Conservation (phyloP, 2,888 invertebrate genomes). For the Tolmerus cingulatus region DNA sequence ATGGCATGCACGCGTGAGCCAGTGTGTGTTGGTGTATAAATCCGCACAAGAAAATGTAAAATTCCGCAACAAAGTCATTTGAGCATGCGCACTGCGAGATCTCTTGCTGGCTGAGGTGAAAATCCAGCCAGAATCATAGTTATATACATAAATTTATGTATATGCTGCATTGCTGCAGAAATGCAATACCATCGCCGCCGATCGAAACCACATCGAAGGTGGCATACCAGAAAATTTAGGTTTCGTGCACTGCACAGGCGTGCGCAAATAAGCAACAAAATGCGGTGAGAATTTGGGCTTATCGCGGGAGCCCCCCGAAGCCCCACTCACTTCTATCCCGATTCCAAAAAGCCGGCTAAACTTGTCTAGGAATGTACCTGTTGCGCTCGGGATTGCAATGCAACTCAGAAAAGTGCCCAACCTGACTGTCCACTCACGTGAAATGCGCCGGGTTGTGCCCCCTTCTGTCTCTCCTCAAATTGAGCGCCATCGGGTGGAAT, state of each 20-base stretch:
- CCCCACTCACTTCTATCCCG: neutral
- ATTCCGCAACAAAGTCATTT: constrained; percentile 25
- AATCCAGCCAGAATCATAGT: neutral
- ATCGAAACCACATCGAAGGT: neutral
- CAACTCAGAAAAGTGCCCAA: neutral
- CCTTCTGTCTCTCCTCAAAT: neutral
- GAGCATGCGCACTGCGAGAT: constrained; percentile 30
- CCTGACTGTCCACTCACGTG: constrained; percentile 30
- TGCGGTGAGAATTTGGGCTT: neutral
- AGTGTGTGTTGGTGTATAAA: neutral
- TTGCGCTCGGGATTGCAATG: neutral
- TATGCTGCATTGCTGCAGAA: neutral
- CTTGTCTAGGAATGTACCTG: constrained; percentile 33
- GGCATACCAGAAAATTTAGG: constrained; percentile 25
- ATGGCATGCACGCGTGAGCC: neutral
- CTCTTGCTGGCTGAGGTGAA: neutral
- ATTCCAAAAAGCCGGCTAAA: neutral
- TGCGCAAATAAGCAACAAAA: neutral
- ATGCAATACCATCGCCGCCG: neutral
- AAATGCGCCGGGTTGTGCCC: neutral
- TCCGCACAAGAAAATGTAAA: neutral
- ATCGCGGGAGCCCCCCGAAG: neutral
- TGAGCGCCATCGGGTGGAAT: constrained; percentile 16
- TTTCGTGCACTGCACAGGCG: neutral
- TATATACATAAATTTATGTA: too few relatives aligned